phyloP scores from a whole-genome alignment of 2,113 vertebrate genomes.

The Procavia capensis region DNA sequence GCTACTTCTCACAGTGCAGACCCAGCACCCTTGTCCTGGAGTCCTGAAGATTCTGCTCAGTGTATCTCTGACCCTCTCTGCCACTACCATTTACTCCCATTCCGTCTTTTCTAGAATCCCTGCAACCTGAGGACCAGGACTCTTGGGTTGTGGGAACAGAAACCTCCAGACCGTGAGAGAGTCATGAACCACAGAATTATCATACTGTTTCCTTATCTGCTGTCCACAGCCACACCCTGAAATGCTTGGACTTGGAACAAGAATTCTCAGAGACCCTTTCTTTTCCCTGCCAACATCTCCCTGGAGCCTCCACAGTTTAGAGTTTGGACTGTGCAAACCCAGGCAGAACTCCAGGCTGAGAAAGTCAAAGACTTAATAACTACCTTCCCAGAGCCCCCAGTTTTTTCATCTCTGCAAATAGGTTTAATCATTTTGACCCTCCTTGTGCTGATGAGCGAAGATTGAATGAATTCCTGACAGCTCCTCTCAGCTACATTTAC shows the following conservation, averaged over 20 bases:
- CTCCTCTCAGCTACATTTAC: background rate
- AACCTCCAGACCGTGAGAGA: background rate
- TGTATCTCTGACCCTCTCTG: background rate
- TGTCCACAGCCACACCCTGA: rapidly evolving
- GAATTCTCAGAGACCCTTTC: background rate
- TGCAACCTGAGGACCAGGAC: background rate
- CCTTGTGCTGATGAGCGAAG: background rate
- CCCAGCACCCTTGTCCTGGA: background rate
- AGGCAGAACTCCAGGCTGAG: background rate
- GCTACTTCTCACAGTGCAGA: background rate
- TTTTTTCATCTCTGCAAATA: background rate
- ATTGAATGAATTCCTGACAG: background rate
- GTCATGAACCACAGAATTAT: rapidly evolving
- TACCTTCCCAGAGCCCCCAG: rapidly evolving
- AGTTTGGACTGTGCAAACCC: background rate
- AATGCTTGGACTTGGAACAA: background rate
- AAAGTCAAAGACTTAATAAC: background rate
- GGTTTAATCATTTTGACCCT: background rate
- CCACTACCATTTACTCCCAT: background rate
- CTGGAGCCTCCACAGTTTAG: background rate
- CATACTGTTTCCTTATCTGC: rapidly evolving
- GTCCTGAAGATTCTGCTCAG: background rate
- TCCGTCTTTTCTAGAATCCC: background rate
- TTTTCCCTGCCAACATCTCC: rapidly evolving
- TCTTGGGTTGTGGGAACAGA: background rate